Conservation (phyloP, 2,797 vertebrate genomes). For the Gymnothorax javanicus region DNA sequence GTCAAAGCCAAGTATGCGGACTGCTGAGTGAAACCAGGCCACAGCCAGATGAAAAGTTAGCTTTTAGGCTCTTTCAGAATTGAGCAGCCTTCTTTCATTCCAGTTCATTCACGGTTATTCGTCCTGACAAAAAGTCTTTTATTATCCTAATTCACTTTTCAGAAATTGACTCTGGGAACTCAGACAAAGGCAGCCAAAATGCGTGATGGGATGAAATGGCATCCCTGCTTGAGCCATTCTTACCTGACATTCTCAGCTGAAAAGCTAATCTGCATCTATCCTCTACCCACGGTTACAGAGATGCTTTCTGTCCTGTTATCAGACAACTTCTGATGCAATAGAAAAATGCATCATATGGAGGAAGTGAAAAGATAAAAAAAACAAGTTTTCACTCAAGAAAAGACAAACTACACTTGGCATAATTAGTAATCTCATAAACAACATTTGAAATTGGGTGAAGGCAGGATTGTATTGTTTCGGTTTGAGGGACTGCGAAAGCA, state of each 20-base stretch:
- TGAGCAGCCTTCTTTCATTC: neutral
- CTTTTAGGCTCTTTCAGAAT: neutral
- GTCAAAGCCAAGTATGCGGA: neutral
- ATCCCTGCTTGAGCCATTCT: conserved; percentile 44
- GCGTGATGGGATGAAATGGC: conserved; percentile 46
- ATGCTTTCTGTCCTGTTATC: neutral
- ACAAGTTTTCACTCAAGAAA: neutral
- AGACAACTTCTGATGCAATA: conserved; percentile 15
- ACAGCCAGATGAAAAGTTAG: neutral
- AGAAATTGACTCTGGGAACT: conserved; percentile 18
- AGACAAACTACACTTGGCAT: neutral
- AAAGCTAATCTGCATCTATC: conserved; percentile 19
- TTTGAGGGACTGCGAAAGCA: neutral
- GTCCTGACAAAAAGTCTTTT: conserved; percentile 4
- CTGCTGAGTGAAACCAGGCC: neutral
- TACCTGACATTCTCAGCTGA: neutral
- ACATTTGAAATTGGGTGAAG: neutral
- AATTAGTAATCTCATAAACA: neutral
- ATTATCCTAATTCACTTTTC: conserved; percentile 30
- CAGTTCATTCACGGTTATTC: neutral
- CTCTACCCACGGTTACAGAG: neutral
- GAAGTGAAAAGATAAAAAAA: conserved; percentile 21
- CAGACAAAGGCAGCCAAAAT: conserved; percentile 22
- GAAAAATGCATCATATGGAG: conserved; percentile 21
- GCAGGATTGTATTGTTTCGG: conserved; percentile 3